Evolutionary conservation across 2,797 vertebrate species (phyloP).

Genomic region (Tauraco hartlaubi): DNA sequence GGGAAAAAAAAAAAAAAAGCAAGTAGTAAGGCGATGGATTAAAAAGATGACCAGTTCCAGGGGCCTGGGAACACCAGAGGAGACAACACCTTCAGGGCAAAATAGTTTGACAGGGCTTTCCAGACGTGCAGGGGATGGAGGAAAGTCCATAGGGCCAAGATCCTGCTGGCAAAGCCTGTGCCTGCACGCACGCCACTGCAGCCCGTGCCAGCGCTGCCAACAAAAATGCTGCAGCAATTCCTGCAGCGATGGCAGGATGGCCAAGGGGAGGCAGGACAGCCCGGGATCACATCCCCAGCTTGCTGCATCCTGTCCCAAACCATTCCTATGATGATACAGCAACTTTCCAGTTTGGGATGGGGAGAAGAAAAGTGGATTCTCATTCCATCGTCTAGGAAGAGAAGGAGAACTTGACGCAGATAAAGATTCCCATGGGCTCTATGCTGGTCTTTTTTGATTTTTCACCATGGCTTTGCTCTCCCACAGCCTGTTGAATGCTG

Average conservation of each 20-base stretch:
- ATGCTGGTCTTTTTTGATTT: background rate
- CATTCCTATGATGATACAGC: background rate
- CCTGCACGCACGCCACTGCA: background rate
- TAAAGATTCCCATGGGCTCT: background rate
- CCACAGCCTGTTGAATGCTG: background rate
- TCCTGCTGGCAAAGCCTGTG: background rate
- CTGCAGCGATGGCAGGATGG: fast-evolving
- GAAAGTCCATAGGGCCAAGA: background rate
- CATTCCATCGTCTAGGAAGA: background rate
- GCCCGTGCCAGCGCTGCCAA: too few relatives aligned
- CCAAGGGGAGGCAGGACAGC: too few relatives aligned
- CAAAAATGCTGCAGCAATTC: background rate
- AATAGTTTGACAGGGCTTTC: background rate
- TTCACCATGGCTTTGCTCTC: background rate
- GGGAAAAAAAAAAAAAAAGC: background rate
- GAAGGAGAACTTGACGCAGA: background rate
- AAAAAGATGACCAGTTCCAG: fast-evolving
- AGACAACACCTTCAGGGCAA: background rate
- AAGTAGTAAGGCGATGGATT: background rate
- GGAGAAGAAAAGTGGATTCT: background rate
- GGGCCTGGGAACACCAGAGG: background rate
- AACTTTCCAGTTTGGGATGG: background rate
- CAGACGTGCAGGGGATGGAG: background rate
- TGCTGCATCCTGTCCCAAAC: background rate
- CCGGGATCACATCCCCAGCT: too few relatives aligned